These are phyloP conservation scores for Hydrolagus affinis DNA, from an alignment of 2,113 vertebrate species.

Conservation along the genomic window DNA sequence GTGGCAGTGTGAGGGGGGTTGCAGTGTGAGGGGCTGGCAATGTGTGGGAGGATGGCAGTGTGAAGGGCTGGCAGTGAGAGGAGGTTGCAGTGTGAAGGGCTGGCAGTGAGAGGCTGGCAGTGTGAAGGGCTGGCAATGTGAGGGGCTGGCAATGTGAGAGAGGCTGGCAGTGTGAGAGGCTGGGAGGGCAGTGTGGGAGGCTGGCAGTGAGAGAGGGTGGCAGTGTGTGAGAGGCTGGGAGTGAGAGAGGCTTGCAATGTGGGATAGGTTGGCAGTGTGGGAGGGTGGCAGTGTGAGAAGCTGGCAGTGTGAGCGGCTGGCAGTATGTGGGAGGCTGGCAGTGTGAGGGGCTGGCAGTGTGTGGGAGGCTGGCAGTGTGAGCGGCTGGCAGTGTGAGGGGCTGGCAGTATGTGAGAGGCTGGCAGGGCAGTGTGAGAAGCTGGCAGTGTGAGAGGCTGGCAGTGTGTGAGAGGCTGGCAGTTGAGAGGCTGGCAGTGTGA, in stretches of 20 bases:
- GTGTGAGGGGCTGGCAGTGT: no score
- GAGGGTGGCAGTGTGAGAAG: background rate
- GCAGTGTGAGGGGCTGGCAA: background rate
- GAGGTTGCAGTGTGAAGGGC: background rate
- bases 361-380: no score
- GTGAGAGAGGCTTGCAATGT: background rate
- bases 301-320: no score
- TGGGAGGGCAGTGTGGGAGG: background rate
- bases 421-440: no score
- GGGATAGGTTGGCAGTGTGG: no score
- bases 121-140: background rate
- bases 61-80: background rate
- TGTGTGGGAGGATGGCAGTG: background rate
- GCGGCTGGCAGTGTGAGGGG: background rate
- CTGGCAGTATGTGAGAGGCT: no score
- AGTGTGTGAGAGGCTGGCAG: no score
- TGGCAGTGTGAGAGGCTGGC: no score
- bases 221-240: background rate
- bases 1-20: background rate
- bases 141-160: background rate
- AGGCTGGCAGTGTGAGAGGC: background rate
- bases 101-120: background rate
- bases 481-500: no score
- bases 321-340: no score
- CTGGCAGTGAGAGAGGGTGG: background rate